Percentiles rank a stretch among this genome's conserved stretches.
Conservation (phyloP, 2,797 vertebrate species). For the Hypotaenidia philippensis region DNA sequence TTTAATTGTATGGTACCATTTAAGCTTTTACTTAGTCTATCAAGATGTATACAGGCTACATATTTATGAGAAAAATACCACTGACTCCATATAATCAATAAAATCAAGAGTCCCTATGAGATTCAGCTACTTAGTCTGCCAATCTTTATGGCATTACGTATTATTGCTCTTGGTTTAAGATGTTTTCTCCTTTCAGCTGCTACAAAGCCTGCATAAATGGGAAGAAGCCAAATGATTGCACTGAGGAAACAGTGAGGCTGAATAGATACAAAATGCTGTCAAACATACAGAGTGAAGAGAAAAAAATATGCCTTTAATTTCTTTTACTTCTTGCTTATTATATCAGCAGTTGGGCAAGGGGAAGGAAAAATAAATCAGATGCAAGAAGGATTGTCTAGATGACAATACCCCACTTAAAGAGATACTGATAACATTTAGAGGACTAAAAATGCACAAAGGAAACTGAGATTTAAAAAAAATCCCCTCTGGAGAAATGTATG, state of each 20-base stretch:
- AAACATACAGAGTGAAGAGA: conserved; percentile 13
- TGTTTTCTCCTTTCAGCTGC: conserved; percentile 21
- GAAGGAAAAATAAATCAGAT: conserved; percentile 8
- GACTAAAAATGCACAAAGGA: neutral
- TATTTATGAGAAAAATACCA: conserved; percentile 43
- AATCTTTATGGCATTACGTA: neutral
- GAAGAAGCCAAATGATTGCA: conserved; percentile 39
- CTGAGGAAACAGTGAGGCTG: conserved; percentile 33
- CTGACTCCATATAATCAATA: conserved; percentile 11
- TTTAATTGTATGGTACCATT: conserved; percentile 31
- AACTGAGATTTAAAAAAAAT: neutral
- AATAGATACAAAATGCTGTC: conserved; percentile 42
- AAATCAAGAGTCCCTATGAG: neutral
- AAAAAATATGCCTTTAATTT: conserved; percentile 64
- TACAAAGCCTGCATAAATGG: conserved; percentile 21
- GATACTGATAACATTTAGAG: neutral
- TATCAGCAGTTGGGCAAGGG: neutral
- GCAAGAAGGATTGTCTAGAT: neutral
- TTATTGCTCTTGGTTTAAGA: conserved; percentile 38
- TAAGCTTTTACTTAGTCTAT: conserved; percentile 22
- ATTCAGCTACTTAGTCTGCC: conserved; percentile 16
- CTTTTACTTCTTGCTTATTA: conserved; percentile 29
- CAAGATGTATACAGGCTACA: neutral
- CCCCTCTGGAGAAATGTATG: neutral
- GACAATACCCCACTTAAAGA: neutral